Percentiles rank a stretch among this genome's conserved stretches.
Evolutionary conservation across 2,888 invertebrate genomes (phyloP).

Genomic region (Hydraecia micacea): DNA sequence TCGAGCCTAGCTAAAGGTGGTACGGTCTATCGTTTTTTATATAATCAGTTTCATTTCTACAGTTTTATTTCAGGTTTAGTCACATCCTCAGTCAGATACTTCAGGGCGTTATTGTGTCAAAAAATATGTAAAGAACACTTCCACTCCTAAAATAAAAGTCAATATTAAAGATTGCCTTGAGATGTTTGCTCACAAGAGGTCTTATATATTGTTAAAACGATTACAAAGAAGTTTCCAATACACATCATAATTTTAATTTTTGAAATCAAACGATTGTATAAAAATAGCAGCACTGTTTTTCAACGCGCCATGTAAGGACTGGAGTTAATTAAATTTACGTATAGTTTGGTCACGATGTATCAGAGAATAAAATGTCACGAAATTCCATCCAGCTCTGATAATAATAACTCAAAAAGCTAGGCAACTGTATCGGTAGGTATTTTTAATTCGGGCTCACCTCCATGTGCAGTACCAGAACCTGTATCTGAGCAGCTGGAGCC

Average conservation of each 20-base stretch:
- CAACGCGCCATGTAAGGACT: not conserved
- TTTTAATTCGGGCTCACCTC: not conserved
- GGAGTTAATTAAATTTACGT: too few relatives aligned
- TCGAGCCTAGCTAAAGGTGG: not conserved
- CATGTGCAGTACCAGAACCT: not conserved
- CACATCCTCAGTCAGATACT: not conserved
- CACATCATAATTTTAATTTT: not conserved
- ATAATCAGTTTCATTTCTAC: not conserved
- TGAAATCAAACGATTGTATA: not conserved
- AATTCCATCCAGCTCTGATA: not conserved
- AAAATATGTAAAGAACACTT: not conserved
- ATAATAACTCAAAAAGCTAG: not conserved
- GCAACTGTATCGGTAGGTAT: not conserved
- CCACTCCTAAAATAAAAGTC: not conserved
- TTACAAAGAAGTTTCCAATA: not conserved
- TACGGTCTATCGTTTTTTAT: not conserved
- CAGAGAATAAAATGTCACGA: not conserved
- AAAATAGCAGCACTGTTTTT: not conserved
- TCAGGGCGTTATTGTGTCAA: not conserved
- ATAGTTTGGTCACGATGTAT: not conserved
- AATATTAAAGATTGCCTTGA: not conserved
- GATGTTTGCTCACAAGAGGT: not conserved
- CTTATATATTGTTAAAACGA: not conserved
- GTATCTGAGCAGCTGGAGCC: not conserved
- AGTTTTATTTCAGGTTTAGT: not conserved